Evolutionary conservation across 2,797 vertebrate species (phyloP).

Genomic region (Ambastaia sidthimunki): DNA sequence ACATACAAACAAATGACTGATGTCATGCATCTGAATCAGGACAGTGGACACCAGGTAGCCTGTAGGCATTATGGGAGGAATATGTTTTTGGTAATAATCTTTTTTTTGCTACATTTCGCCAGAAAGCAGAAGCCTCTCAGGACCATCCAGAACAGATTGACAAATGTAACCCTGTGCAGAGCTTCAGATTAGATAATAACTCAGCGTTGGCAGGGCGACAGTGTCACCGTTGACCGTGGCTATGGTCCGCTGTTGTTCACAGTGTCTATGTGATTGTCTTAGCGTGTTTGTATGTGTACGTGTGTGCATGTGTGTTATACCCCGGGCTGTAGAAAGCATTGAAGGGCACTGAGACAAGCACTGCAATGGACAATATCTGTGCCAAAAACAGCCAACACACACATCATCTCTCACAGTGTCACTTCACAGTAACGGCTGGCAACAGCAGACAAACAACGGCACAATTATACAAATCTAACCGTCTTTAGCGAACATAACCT

Average conservation of each 20-base stretch:
- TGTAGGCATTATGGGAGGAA: constrained; percentile 48
- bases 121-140: constrained; percentile 56
- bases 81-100: constrained; percentile 55
- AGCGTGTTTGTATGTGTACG: constrained; percentile 13
- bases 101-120: constrained; percentile 45
- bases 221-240: constrained; percentile 57
- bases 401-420: constrained; percentile 47
- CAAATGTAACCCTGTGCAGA: constrained; percentile 64
- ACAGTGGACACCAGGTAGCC: constrained; percentile 48
- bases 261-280: constrained; percentile 43
- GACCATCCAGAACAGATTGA: constrained; percentile 63
- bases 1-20: constrained; percentile 38
- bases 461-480: constrained; percentile 19
- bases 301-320: constrained; percentile 35
- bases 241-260: constrained; percentile 27
- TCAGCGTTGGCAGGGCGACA: constrained; percentile 56
- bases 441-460: constrained; percentile 19
- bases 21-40: constrained; percentile 42
- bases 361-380: constrained; percentile 39
- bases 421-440: constrained; percentile 36
- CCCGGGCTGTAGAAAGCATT: constrained; percentile 50
- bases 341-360: constrained; percentile 53
- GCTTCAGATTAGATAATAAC: constrained; percentile 67
- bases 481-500: neutral
- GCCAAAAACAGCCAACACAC: constrained; percentile 46